Percentiles rank a stretch among this genome's conserved stretches.
Evolutionary conservation across 2,113 vertebrate species (phyloP).

Genomic region (Lamprotornis superbus): DNA sequence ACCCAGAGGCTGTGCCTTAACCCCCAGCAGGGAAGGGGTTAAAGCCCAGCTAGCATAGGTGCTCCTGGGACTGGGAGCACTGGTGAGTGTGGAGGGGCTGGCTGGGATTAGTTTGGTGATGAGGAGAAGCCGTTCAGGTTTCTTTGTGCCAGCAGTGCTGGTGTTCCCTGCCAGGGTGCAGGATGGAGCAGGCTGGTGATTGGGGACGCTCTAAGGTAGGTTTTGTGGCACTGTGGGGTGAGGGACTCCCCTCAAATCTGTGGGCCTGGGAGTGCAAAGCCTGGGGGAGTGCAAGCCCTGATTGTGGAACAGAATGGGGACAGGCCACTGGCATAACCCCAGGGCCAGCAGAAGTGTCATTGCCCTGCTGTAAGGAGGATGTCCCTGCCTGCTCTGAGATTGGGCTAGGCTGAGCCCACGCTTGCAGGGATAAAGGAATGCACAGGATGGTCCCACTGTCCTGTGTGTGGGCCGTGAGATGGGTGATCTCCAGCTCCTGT

Average conservation of each 20-base stretch:
- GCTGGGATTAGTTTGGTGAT: not conserved
- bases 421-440: not conserved
- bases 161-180: not conserved
- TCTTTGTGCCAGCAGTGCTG: rapidly evolving
- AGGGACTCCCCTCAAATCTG: not conserved
- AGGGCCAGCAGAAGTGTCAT: not conserved
- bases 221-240: not conserved
- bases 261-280: not conserved
- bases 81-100: not conserved
- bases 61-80: not conserved
- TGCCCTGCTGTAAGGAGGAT: not conserved
- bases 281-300: not conserved
- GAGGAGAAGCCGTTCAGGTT: not conserved
- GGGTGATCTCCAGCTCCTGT: not conserved
- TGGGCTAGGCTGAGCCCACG: not conserved
- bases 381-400: not conserved
- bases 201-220: not conserved
- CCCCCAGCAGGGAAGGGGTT: not conserved
- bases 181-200: not conserved
- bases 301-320: not conserved
- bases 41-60: not conserved
- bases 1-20: not conserved
- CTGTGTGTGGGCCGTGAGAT: rapidly evolving
- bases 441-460: not conserved
- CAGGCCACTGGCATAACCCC: not conserved